phyloP scores from a whole-genome alignment of 1,140 invertebrate genomes.

The Venturia canescens region DNA sequence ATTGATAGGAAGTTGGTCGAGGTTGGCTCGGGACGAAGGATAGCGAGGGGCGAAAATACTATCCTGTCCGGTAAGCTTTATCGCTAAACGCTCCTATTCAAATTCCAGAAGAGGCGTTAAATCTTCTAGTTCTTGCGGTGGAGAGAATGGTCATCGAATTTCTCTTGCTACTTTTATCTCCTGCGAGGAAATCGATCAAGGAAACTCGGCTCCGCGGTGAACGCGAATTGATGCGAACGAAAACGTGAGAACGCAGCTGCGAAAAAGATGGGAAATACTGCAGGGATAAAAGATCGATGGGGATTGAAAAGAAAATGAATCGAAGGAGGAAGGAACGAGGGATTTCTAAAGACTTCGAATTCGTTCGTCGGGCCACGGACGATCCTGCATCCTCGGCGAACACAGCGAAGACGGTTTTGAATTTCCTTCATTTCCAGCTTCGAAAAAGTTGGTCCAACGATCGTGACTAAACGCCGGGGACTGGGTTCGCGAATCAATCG shows the following conservation, averaged over 20 bases:
- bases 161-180: neutral
- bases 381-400: no score
- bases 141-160: slow-evolving; percentile 1
- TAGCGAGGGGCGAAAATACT: neutral
- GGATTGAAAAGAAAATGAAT: neutral
- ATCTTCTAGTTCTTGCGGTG: neutral
- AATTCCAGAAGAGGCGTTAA: neutral
- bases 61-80: neutral
- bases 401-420: no score
- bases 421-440: no score
- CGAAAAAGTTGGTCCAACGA: no score
- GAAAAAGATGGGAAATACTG: slow-evolving; percentile 23
- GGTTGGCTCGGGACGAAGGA: neutral
- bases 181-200: neutral
- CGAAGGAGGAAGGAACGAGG: neutral
- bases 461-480: no score
- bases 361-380: no score
- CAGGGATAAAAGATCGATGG: neutral
- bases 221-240: neutral
- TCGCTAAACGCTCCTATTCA: neutral
- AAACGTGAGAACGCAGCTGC: slow-evolving; percentile 4
- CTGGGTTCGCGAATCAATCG: no score
- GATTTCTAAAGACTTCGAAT: no score
- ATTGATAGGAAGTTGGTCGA: neutral
- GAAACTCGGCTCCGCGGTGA: neutral